Conservation (phyloP, 2,888 invertebrate genomes). For the Polyommatus icarus region DNA sequence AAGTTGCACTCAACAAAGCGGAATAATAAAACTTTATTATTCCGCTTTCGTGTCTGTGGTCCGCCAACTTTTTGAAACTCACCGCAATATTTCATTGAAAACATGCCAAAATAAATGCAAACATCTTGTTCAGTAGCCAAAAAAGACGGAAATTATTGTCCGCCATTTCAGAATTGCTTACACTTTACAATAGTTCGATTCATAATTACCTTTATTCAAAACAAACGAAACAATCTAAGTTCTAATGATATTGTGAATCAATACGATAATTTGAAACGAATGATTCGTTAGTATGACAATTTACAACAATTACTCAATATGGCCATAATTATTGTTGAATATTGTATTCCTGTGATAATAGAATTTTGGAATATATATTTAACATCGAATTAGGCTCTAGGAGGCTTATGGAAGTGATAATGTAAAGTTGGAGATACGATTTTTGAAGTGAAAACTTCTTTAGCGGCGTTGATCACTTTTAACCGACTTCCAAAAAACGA, state of each 20-base stretch:
- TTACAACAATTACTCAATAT: neutral
- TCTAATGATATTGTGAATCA: neutral
- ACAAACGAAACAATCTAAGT: neutral
- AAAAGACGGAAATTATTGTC: neutral
- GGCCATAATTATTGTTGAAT: neutral
- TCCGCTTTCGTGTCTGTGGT: neutral
- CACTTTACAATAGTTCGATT: no score
- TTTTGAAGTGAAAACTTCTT: no score
- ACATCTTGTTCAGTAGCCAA: neutral
- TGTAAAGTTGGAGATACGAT: neutral
- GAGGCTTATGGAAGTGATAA: neutral
- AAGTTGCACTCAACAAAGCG: neutral
- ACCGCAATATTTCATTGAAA: slow-evolving; percentile 34
- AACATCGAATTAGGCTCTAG: neutral
- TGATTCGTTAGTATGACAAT: neutral
- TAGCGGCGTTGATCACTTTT: no score
- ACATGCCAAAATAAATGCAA: slow-evolving; percentile 34
- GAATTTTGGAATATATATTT: neutral
- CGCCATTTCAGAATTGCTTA: neutral
- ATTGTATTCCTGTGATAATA: neutral
- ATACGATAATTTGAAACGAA: neutral
- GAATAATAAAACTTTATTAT: no score
- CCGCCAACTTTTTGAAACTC: slow-evolving; percentile 22
- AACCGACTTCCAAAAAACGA: no score
- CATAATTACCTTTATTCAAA: neutral